Evolutionary conservation across 1,140 invertebrate species (phyloP), one percentile per base, ranked within the genome.

Genomic region (Drosophila ogumai): DNA sequence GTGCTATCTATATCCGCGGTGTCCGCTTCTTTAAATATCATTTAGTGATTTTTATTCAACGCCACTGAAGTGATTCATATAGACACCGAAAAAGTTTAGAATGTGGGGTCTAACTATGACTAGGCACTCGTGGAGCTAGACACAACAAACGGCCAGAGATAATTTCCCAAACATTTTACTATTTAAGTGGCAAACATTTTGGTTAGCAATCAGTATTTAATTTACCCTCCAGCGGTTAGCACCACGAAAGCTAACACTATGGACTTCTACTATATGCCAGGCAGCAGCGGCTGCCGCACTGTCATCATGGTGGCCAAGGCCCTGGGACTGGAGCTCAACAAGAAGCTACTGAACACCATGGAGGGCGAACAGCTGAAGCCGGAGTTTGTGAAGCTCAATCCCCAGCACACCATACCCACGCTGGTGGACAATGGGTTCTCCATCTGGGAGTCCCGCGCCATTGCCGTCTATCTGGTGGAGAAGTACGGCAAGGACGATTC

Each of bases 211-310:
- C 7, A 55, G 52, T 55, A 38, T n/a, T 38, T 34, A 19, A 34
- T 25, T 38, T 38, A n/a, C 0, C 8, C 34, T 38, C 13, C 19
- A n/a, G 8, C 19, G 52, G 13, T 6, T 38, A 25, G 34, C 34
- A 55, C 19, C 2, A 10, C 13, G 1, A 36, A 22, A 10, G 3
- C 22, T 36, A 22, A 22, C 32, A 15, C 7, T 13, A 9, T 55
- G 52, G 52, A 55, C 34, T 55, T 55, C 7, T 55, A 55, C 52
- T 55, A 55, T 25, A 55, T 55, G 52, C 34, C 52, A 5, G 52
- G 52, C 3, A 55, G 52, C 8, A 38, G 34, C 6, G 52, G 52
- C 19, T 55, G 52, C 34, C 52, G 52, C 5, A 38, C 52, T 0
- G 34, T 55, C 19, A 38, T 55, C 2, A 55, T 55, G 52, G 52